Evolutionary conservation across 2,113 vertebrate genomes (phyloP), one percentile per base, ranked within the genome.

Genomic region (Tenrec ecaudatus): DNA sequence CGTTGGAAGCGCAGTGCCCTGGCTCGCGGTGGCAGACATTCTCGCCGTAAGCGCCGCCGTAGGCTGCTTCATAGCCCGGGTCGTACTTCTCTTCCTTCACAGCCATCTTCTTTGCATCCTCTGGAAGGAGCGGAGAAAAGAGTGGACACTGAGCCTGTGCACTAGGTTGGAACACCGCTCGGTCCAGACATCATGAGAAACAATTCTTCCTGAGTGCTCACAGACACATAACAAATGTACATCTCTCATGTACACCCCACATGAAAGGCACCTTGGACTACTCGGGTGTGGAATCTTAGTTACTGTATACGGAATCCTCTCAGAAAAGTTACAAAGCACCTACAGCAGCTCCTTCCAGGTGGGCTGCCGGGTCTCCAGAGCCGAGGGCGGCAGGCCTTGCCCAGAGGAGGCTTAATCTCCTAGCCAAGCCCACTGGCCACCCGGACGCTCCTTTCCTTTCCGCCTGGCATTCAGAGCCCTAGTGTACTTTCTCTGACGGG

Each of bases 31-130:
- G 97, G n/a, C 98, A 98, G 0, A 93, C 97, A 40, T 87, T 97
- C 71, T 98, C 98, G 0, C 93, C 82, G 17, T 99, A 99, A 5
- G 98, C 98, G 27, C 99, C 99, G 2, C 99, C 99, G 15, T 98
- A 99, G 0, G 99, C 99, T 2, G 99, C 99, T 95, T 99, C 99
- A 1, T 99, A 99, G 60, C 99, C 99, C 0, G 99, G 99, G 89
- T 99, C 99, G 0, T 99, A 99, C 90, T 99, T 98, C 96, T 99
- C 99, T 97, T 99, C 99, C 97, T 99, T 99, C 47, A 99, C 99
- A 14, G 99, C 99, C 98, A 99, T 98, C 97, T 98, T 99, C 98
- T 99, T 99, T 71, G 99, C 99, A 47, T 99, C 99, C 99, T 99
- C 99, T 99, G 98, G 83, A 88, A 36, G 17, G 97, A 29, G 23